These are phyloP conservation scores for Cheilosia pagana DNA, from an alignment of 2,888 invertebrate species.

Conservation along the genomic window DNA sequence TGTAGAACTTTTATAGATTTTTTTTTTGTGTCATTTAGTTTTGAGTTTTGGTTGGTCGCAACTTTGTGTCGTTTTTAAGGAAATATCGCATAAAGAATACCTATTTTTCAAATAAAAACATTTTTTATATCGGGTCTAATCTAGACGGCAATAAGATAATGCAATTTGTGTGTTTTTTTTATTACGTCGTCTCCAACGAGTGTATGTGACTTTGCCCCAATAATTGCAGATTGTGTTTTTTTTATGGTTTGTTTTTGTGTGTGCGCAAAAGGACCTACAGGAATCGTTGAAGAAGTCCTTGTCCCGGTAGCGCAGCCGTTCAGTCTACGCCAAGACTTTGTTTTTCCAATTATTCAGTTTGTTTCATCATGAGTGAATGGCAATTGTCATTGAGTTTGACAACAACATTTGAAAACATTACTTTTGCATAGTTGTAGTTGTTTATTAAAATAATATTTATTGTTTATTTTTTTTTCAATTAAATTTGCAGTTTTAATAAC, in stretches of 20 bases:
- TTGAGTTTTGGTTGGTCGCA: slow-evolving; percentile 3
- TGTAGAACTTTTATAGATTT: not conserved
- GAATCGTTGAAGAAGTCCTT: slow-evolving; percentile 25
- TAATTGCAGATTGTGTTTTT: not conserved
- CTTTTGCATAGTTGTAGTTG: not conserved
- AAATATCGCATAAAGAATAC: not conserved
- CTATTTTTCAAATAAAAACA: not conserved
- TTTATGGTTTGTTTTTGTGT: slow-evolving; percentile 6
- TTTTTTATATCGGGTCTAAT: not conserved
- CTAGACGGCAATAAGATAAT: not conserved
- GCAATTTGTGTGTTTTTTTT: not conserved
- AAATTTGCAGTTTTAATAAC: slow-evolving; percentile 38
- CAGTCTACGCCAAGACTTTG: not conserved
- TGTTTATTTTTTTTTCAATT: not conserved
- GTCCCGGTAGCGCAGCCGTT: slow-evolving; percentile 11
- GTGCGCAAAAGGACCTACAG: slow-evolving; percentile 9
- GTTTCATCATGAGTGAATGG: slow-evolving; percentile 11
- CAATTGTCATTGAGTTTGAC: not conserved
- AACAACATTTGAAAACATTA: not conserved
- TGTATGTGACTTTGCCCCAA: not conserved
- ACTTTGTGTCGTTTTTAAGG: slow-evolving; percentile 1
- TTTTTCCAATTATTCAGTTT: not conserved
- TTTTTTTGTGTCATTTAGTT: slow-evolving; percentile 6
- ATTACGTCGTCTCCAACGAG: not conserved
- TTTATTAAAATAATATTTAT: not conserved